phyloP scores from a whole-genome alignment of 1,140 invertebrate species.

The Chelonus insularis region DNA sequence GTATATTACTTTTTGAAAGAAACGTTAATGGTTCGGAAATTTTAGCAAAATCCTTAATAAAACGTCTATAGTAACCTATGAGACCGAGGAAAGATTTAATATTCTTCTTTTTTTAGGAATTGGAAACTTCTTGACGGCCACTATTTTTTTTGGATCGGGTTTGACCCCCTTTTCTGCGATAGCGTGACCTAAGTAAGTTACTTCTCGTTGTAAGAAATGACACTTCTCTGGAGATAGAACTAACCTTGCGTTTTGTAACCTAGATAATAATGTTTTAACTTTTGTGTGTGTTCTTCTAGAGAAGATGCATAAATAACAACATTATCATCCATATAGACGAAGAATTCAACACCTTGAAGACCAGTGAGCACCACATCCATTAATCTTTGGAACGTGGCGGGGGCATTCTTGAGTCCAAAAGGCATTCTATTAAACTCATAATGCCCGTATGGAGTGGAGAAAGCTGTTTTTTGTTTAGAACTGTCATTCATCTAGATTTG shows the following conservation, averaged over 20 bases:
- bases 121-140: neutral
- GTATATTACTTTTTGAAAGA: neutral
- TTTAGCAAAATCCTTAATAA: neutral
- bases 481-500: neutral
- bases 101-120: conserved; percentile 13
- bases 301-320: neutral
- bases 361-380: neutral
- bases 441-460: neutral
- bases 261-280: neutral
- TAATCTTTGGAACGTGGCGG: neutral
- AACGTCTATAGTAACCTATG: conserved; percentile 54
- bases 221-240: neutral
- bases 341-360: neutral
- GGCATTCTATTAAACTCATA: neutral
- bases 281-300: neutral
- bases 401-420: neutral
- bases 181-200: neutral
- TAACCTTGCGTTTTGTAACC: neutral
- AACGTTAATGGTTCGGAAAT: conserved; percentile 2
- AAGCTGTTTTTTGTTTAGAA: neutral
- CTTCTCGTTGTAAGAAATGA: neutral
- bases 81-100: conserved; percentile 37
- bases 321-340: neutral
- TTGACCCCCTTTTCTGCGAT: neutral
- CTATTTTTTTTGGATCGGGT: conserved; percentile 2